Base-by-base conservation (phyloP, 1,140 invertebrate genomes). In the Anoplolepis gracilipes region DNA sequence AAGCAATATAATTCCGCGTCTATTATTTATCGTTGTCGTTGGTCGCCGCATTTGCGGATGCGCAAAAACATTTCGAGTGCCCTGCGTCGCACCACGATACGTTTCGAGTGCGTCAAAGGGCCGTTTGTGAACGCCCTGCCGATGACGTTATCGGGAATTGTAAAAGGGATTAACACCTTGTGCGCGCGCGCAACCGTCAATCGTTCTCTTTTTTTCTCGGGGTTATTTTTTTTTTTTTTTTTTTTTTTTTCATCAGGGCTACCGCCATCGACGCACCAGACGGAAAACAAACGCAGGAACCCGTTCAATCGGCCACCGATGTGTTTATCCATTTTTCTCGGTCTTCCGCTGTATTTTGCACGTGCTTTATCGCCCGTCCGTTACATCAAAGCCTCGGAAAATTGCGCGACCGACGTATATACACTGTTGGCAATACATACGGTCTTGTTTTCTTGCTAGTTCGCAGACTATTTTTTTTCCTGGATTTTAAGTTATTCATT, bases 21-120 rank as follows among this genome's bases (percentile, higher is more conserved):
- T 93, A 94, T 94, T 94, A 95, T 95, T 95, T 94, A 94, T 94
- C 90, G 91, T 87, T 67, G 85, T 55, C 75, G 72, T 79, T 13
- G 33, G 55, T 28, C 46, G 33, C 16, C 65, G 65, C 55, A 49
- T 86, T 90, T 64, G 73, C 87, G 79, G 64, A 62, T 28, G 79
- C 79, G 78, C 79, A 75, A 84, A 87, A 88, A 85, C 67, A 75
- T 73, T 78, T 75, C 64, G 46, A 67, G 65, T 73, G 77, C 57
- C 86, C 79, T 64, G 62, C 53, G 65, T 2, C 42, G 67, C 13
- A n/a, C 33, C 8, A 19, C 59, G 87, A 76, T 85, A 85, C 88
- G 84, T 90, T 89, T 76, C 84, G 77, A 85, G 84, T 84, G 85
- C 88, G 90, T 90, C 90, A 92, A 92, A 93, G 88, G 85, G 89